Evolutionary conservation across 2,797 vertebrate genomes (phyloP).

Genomic region (Crypturellus tataupa): DNA sequence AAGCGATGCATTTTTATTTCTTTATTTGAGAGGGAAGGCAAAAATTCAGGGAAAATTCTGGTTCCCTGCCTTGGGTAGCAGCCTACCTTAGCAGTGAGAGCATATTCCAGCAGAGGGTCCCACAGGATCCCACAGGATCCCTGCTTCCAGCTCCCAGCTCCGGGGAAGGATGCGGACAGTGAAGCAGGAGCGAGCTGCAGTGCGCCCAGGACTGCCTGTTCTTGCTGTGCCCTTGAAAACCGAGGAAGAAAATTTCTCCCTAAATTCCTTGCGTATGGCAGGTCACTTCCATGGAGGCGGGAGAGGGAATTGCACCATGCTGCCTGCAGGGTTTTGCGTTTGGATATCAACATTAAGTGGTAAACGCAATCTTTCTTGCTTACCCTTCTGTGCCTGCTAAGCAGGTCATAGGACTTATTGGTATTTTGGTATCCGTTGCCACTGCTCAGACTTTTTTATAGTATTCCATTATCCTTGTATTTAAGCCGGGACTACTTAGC

Average conservation of each 20-base stretch:
- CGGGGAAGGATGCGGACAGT: neutral
- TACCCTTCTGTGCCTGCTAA: neutral
- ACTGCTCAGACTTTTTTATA: neutral
- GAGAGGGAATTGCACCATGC: neutral
- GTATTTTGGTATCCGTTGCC: neutral
- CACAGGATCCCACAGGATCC: neutral
- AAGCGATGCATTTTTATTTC: neutral
- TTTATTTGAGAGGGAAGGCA: neutral
- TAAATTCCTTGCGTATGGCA: neutral
- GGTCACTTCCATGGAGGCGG: neutral
- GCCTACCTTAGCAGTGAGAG: neutral
- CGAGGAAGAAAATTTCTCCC: neutral
- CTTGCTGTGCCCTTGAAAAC: neutral
- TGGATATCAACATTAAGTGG: accelerated
- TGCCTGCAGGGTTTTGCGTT: neutral
- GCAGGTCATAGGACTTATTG: neutral
- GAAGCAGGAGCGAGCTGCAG: neutral
- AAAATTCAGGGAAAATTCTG: accelerated
- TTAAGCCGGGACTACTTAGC: neutral
- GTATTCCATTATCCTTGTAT: neutral
- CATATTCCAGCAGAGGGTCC: neutral
- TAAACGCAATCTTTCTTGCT: neutral
- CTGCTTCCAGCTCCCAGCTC: neutral
- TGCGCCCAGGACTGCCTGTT: neutral
- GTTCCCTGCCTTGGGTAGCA: neutral